These are phyloP conservation scores for Heliconius sara DNA, from an alignment of 2,888 invertebrate species.

Conservation along the genomic window DNA sequence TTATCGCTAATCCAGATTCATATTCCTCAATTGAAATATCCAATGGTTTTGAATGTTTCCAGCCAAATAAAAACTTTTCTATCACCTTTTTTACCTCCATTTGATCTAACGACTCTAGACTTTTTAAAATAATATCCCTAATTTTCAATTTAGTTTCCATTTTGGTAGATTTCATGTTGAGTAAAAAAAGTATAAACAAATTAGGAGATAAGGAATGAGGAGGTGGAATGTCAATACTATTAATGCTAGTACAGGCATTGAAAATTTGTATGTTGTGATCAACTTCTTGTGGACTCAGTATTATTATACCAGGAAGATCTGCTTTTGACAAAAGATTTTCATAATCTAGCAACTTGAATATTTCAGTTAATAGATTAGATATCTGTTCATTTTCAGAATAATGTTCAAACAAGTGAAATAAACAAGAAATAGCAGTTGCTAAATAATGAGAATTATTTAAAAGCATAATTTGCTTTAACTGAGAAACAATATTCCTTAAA, in stretches of 20 bases:
- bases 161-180: conserved; percentile 68
- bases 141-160: conserved; percentile 65
- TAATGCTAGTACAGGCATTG: conserved; percentile 64
- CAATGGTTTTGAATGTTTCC: conserved; percentile 40
- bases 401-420: conserved; percentile 78
- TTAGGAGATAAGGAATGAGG: conserved; percentile 66
- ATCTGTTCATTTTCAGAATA: conserved; percentile 72
- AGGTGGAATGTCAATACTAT: conserved; percentile 68
- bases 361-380: conserved; percentile 57
- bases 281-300: conserved; percentile 69
- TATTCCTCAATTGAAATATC: conserved; percentile 64
- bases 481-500: conserved; percentile 79
- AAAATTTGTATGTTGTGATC: conserved; percentile 67
- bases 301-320: conserved; percentile 67
- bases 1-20: conserved; percentile 71
- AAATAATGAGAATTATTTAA: conserved; percentile 73
- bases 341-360: conserved; percentile 64
- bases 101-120: conserved; percentile 59
- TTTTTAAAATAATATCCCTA: conserved; percentile 67
- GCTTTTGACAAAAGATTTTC: conserved; percentile 53
- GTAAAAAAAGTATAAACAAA: conserved; percentile 71
- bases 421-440: conserved; percentile 82
- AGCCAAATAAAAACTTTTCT: conserved; percentile 63
- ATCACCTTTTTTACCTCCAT: conserved; percentile 54
- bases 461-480: conserved; percentile 78